These are phyloP conservation scores for Clavelina lepadiformis DNA, from an alignment of 23 tunicate genomes.

Conservation along the genomic window DNA sequence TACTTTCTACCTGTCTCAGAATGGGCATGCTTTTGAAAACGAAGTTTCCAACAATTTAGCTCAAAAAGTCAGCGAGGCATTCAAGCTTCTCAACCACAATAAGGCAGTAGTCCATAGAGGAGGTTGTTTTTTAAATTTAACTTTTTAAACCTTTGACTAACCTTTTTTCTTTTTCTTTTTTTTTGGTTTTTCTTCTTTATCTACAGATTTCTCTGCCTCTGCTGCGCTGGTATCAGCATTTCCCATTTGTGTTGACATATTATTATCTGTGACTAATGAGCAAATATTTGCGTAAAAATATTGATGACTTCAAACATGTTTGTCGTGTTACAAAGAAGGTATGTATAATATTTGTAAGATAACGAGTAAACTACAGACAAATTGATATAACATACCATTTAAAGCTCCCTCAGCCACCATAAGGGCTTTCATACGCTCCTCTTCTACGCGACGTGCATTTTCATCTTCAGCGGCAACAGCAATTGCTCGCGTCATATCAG, in stretches of 20 bases:
- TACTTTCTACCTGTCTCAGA: too few relatives aligned
- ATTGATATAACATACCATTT: conserved; percentile 3
- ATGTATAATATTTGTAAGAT: too few relatives aligned
- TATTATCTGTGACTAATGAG: conserved; percentile 46
- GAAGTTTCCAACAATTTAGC: too few relatives aligned
- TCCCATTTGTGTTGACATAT: conserved; percentile 42
- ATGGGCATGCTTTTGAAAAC: too few relatives aligned
- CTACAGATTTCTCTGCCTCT: conserved; percentile 31
- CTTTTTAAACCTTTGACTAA: not conserved
- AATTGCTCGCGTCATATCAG: conserved; percentile 36
- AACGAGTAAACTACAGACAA: too few relatives aligned
- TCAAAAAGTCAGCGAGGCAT: too few relatives aligned
- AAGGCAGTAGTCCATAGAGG: too few relatives aligned
- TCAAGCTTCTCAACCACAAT: too few relatives aligned
- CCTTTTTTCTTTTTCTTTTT: conserved; percentile 65
- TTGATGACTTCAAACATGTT: too few relatives aligned
- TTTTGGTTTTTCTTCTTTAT: conserved; percentile 11
- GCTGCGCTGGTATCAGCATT: conserved; percentile 46
- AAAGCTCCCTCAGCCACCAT: conserved; percentile 60
- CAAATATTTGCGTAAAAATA: too few relatives aligned
- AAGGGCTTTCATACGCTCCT: conserved; percentile 60
- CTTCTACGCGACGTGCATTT: conserved; percentile 34
- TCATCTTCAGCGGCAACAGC: conserved; percentile 80
- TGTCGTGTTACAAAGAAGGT: too few relatives aligned
- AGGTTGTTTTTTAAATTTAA: too few relatives aligned